Evolutionary conservation across 1,140 invertebrate species (phyloP), one percentile per base, ranked within the genome.

Genomic region (Eriocheir sinensis): DNA sequence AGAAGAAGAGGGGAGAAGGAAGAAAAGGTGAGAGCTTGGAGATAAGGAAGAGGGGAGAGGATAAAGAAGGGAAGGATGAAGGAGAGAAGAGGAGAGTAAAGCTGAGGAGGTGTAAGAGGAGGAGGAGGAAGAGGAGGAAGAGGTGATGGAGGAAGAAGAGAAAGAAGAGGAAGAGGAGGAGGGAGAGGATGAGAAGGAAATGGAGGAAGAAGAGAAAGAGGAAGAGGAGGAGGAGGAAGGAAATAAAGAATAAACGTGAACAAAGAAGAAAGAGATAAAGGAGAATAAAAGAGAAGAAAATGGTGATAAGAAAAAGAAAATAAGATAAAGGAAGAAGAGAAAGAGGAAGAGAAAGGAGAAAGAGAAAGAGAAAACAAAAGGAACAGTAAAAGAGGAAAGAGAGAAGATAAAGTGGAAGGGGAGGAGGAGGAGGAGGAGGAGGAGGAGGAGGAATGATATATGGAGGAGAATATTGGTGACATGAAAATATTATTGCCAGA

Each of bases 311-410:
- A 40, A 38, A 32, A 27, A 34, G 32, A 32, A 85, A 34, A 17
- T 17, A 12, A 12, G 34, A 8, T 27, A 32, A 30, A 32, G 34
- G 9, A 85, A 32, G 34, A 32, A 85, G 81, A 85, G 81, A 85
- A 32, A 85, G 81, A 85, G 81, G 34, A 32, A 85, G 81, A 85
- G 81, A 85, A 32, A 85, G 81, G 81, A 85, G 81, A 85, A 32
- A 85, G 81, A 85, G 81, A 85, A 32, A 85, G 81, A 85, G 81
- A 85, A 32, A 85, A 32, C 17, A 32, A 85, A 32, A 85, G 81
- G 34, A 32, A 85, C 17, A 85, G 81, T 27, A 32, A 85, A 32
- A 85, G 81, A 85, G 81, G 81, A 85, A 32, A 85, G 81, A 85
- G 81, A 85, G 81, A 85, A 85, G 81, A 85, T 17, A 85, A 32